Conservation (phyloP, 2,113 vertebrate genomes). For the Nerophis ophidion region DNA sequence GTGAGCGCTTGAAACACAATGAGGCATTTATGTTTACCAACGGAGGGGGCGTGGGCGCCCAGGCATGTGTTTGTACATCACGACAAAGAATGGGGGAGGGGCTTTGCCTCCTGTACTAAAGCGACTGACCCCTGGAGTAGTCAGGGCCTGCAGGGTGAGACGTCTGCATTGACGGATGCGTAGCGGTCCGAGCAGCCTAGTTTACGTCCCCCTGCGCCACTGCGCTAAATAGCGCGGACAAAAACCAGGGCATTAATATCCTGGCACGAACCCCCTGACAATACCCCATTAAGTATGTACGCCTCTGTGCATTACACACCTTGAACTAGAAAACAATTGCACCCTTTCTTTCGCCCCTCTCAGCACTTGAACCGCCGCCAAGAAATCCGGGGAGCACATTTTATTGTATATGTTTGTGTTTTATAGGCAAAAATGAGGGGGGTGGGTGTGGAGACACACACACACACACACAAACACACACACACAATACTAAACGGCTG, state of each 20-base stretch:
- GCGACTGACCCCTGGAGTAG: conserved; percentile 67
- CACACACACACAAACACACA: conserved; percentile 29
- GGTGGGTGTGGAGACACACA: neutral
- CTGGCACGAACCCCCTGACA: conserved; percentile 66
- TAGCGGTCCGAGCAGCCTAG: conserved; percentile 59
- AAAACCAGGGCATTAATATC: conserved; percentile 75
- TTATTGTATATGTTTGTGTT: conserved; percentile 56
- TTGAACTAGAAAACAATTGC: conserved; percentile 71
- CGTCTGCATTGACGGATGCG: conserved; percentile 42
- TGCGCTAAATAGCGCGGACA: conserved; percentile 66
- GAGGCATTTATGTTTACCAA: conserved; percentile 48
- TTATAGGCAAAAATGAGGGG: conserved; percentile 37
- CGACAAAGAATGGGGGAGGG: conserved; percentile 43
- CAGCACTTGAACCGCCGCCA: conserved; percentile 65
- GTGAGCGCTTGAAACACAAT: conserved; percentile 49
- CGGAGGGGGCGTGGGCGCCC: conserved; percentile 11
- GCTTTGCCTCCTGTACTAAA: conserved; percentile 64
- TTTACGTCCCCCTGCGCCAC: conserved; percentile 55
- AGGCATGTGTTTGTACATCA: conserved; percentile 46
- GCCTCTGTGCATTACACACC: conserved; percentile 71
- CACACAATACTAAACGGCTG: conserved; percentile 44
- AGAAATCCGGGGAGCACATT: conserved; percentile 50
- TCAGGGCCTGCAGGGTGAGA: conserved; percentile 53
- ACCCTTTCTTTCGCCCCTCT: conserved; percentile 63
- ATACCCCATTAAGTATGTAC: conserved; percentile 74